Base-by-base conservation (phyloP, 1,140 invertebrate species). In the Neodiprion lecontei region DNA sequence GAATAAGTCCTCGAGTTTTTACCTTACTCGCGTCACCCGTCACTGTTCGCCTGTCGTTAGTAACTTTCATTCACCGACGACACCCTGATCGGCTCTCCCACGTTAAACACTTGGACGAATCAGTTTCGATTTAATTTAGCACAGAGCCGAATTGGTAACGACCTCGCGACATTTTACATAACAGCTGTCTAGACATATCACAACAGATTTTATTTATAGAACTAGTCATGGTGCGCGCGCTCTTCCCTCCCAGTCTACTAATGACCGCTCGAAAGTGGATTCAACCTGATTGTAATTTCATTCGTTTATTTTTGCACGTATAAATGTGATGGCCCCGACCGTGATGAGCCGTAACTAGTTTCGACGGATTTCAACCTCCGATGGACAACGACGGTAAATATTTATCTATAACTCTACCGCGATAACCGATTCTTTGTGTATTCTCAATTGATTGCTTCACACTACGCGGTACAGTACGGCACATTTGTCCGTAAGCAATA, bases 91-190 rank as follows among this genome's bases (percentile, higher is more conserved):
- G n/a, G 28, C 53, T 61, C 53, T 61, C 53, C 53, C 53, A 61
- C 53, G 53, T 12, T 61, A 61, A 12, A 61, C 28, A 12, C n/a
- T 11, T n/a, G n/a, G 53, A 61, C 53, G 2, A 61, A 61, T 61
- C 53, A 61, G 11, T 61, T 61, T 61, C 53, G 53, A 61, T 61
- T 61, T 61, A 61, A 61, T 61, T 61, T 61, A 61, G 53, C 53
- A n/a, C 53, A 61, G 53, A 61, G 53, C 53, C 53, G n/a, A 61
- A 61, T 61, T 61, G 53, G 53, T 61, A n/a, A 61, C 53, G 53
- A 61, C 53, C 53, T 61, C 53, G 53, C 53, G 53, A 61, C 53
- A 61, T 61, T 61, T 61, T 61, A 61, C 53, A 61, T 61, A 61
- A 61, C 53, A n/a, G 28, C n/a, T n/a, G 53, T 61, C 53, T 61